These are phyloP conservation scores for Xerus inauris DNA, from an alignment of 2,113 vertebrate genomes.

Conservation along the genomic window DNA sequence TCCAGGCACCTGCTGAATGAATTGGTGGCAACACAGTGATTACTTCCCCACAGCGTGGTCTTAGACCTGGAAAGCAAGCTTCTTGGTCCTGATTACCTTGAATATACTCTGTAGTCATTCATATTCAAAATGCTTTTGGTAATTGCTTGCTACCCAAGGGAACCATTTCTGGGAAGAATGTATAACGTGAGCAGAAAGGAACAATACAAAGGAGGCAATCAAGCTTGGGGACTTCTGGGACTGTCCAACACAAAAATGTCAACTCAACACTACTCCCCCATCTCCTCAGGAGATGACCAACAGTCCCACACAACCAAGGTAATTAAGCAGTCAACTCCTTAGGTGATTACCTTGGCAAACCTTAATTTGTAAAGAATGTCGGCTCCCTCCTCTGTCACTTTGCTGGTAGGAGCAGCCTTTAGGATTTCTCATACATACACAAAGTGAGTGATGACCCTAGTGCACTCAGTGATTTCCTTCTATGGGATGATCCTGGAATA, in stretches of 20 bases:
- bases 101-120: background rate
- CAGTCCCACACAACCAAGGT: background rate
- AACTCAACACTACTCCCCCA: background rate
- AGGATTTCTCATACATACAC: slow-evolving; percentile 7
- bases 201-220: background rate
- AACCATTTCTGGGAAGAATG: slow-evolving; percentile 32
- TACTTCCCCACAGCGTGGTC: background rate
- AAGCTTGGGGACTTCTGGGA: background rate
- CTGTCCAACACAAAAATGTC: background rate
- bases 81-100: slow-evolving; percentile 1
- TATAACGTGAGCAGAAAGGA: background rate
- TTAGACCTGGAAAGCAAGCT: background rate
- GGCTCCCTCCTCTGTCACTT: background rate
- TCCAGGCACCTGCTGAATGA: background rate
- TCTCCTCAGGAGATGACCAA: background rate
- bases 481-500: background rate
- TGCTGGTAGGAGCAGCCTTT: background rate
- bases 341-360: background rate
- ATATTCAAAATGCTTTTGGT: slow-evolving; percentile 42
- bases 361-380: slow-evolving; percentile 47
- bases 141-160: background rate
- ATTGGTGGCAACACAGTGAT: background rate
- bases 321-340: background rate
- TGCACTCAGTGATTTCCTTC: background rate
- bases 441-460: background rate